Evolutionary conservation across 2,113 vertebrate species (phyloP), one percentile per base, ranked within the genome.

Genomic region (Odontophorus gujanensis): DNA sequence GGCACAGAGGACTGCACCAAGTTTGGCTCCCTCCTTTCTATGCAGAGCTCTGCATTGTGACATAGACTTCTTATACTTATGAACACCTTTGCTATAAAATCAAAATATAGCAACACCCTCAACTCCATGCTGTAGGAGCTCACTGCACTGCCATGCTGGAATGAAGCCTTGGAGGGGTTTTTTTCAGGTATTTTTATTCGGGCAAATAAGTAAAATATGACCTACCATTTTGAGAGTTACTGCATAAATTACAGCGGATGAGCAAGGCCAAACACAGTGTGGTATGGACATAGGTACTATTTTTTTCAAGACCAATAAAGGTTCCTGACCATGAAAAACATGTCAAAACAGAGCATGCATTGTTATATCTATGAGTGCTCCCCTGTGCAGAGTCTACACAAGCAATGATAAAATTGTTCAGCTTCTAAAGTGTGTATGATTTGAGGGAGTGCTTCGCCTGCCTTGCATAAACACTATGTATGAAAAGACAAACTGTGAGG

Each of bases 201-300:
- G 17, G 51, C 7, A 89, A 82, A 76, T 10, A 59, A 58, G 63
- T 53, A 48, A 50, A 75, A 45, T n/a, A 72, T 3, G 0, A 40
- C 25, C 45, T 50, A 76, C 15, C 5, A 9, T 13, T 47, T 48
- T 11, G 11, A 86, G 6, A 11, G 18, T 40, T 15, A n/a, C 17
- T 36, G 34, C 0, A 1, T n/a, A 43, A 53, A 18, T 5, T n/a
- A 17, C 19, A 72, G 38, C 32, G n/a, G 38, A 67, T 51, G 13
- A 40, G 51, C 25, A 38, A 66, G 14, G 67, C 17, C 42, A 75
- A 48, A 48, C 1, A 2, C 3, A 42, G 4, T 10, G 30, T 15
- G 7, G 21, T 14, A 26, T 17, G 26, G 48, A 42, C 1, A 2
- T 0, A 61, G 36, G 14, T 8, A 88, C 45, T 3, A 2, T 47